Base-by-base conservation (phyloP, 2,797 vertebrate genomes). In the Luscinia luscinia region DNA sequence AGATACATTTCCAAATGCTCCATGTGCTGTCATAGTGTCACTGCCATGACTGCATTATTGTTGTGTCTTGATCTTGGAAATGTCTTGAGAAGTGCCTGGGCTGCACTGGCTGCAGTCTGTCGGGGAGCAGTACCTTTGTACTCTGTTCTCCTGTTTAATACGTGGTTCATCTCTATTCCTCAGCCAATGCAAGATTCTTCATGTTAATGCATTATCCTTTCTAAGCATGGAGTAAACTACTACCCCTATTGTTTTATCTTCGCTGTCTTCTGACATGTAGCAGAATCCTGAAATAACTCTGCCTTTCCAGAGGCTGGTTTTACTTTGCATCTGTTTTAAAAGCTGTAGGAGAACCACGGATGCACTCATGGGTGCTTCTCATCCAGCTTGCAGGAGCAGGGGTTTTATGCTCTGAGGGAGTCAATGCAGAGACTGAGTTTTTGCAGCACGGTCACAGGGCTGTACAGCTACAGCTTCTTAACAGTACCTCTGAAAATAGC, bases 401-500 rank as follows among this genome's bases (percentile, higher is more conserved):
- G 8, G 2, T 3, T 26, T 80, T 86, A 27, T 73, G 26, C 62
- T 69, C 76, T 59, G 59, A 34, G 21, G 32, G 28, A 62, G 58
- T 63, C 46, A 54, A 0, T 28, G 41, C 16, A 2, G 66, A 70
- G n/a, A 26, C 13, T 61, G 88, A 57, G 32, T 90, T 95, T 86
- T 64, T 93, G 66, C 86, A 81, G 77, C 62, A 16, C 1, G 38
- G 68, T 88, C 54, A 54, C 85, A 81, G 82, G 74, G 49, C 66
- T 94, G 77, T 63, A 48, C 57, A 48, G 23, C 81, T 95, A 13
- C 70, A 89, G 87, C 49, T 61, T 92, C 57, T 62, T 84, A 81
- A 67, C 84, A 77, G 81, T 55, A n/a, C 75, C 28, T 67, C 94
- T 95, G 92, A 94, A 93, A 95, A 95, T 92, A 95, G 95, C 57